A percentile compares a stretch with the other conserved stretches of the same genome.
Conservation (phyloP, 2,888 invertebrate genomes). For the Synanthedon formicaeformis region DNA sequence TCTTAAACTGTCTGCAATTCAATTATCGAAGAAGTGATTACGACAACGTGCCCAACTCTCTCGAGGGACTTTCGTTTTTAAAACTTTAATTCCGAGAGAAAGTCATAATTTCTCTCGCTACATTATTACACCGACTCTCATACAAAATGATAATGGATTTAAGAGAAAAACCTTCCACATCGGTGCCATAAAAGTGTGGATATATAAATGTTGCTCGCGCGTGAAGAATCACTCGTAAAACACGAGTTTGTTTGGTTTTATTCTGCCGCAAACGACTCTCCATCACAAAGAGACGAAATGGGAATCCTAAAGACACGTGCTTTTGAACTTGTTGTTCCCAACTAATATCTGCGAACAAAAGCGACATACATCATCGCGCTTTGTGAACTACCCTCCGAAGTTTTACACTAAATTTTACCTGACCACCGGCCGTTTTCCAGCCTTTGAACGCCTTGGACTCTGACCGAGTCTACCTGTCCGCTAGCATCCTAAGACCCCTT, state of each 20-base stretch:
- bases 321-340: background rate
- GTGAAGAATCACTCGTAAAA: constrained; percentile 36
- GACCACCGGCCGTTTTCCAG: constrained; percentile 14
- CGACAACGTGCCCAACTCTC: background rate
- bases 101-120: background rate
- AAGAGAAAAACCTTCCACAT: constrained; percentile 3
- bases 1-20: background rate
- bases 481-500: background rate
- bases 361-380: background rate
- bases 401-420: constrained; percentile 18
- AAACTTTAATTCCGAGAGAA: background rate
- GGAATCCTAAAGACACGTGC: background rate
- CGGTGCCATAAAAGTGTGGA: background rate
- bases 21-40: background rate
- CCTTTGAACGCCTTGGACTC: constrained; percentile 10
- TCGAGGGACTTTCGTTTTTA: background rate
- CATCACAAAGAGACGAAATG: background rate
- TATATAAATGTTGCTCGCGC: background rate
- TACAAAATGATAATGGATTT: background rate
- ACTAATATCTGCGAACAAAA: background rate
- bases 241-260: constrained; percentile 31
- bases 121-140: background rate
- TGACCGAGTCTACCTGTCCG: constrained; percentile 5
- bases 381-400: background rate
- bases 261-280: constrained; percentile 21